These are phyloP conservation scores for Umimayanthus chanpuru DNA, from an alignment of 92 coral and sea anemone genomes.

Conservation along the genomic window DNA sequence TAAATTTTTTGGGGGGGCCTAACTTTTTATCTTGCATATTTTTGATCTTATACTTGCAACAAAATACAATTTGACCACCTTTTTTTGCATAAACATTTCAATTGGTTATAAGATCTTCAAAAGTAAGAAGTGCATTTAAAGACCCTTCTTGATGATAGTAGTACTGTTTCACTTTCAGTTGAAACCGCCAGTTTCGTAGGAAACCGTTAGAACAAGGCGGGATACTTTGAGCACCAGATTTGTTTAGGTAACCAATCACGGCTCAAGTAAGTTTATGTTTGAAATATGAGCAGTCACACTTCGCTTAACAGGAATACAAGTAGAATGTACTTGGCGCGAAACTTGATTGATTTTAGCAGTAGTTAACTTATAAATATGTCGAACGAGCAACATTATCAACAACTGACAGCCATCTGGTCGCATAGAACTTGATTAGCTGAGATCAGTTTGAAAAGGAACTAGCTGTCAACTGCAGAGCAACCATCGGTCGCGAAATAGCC, in stretches of 20 bases:
- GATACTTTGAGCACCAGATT: not conserved
- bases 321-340: not conserved
- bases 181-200: not conserved
- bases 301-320: not conserved
- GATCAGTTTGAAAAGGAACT: not conserved
- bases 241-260: conserved; percentile 6
- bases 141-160: too few species aligned
- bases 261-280: not conserved
- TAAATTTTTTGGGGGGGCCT: too few species aligned
- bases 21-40: too few species aligned
- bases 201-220: not conserved
- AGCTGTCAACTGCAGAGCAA: not conserved
- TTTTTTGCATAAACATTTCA: too few species aligned
- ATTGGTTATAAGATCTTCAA: too few species aligned
- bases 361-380: not conserved
- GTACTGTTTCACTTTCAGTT: too few species aligned
- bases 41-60: too few species aligned
- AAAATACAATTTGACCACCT: too few species aligned
- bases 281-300: not conserved
- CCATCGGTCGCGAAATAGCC: not conserved
- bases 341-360: conserved; percentile 6
- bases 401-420: not conserved
- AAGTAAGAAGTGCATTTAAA: too few species aligned
- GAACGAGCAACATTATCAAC: not conserved
- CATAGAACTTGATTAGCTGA: not conserved